These are phyloP conservation scores for Serranus cabrilla DNA, from an alignment of 2,797 vertebrate genomes.

Conservation along the genomic window DNA sequence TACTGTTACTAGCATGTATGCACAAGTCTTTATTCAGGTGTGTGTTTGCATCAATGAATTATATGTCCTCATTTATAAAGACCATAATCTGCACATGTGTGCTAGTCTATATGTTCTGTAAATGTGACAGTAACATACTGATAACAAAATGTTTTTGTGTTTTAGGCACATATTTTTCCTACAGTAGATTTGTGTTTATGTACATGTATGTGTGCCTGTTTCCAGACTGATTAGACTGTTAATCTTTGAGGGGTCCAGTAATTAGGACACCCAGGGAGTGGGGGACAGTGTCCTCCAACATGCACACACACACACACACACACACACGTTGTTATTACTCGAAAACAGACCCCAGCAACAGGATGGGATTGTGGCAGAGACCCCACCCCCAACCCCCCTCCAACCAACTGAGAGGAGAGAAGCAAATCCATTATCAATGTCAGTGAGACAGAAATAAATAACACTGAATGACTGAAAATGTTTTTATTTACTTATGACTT, in stretches of 20 bases:
- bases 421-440: background rate
- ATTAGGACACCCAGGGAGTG: constrained; percentile 44
- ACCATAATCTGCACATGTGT: background rate
- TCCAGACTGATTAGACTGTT: constrained; percentile 37
- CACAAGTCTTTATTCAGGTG: background rate
- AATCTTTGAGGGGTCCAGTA: constrained; percentile 49
- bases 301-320: constrained; percentile 21
- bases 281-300: constrained; percentile 23
- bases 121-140: background rate
- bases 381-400: background rate
- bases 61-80: background rate
- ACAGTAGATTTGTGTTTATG: background rate
- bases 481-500: too few species aligned
- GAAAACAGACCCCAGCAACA: constrained; percentile 38
- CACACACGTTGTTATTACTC: constrained; percentile 4
- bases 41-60: background rate
- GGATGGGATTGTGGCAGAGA: constrained; percentile 4
- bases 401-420: background rate
- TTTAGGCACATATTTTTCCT: background rate
- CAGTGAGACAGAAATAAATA: background rate
- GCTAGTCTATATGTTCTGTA: background rate
- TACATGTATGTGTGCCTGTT: background rate
- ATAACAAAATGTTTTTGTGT: background rate
- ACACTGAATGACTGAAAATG: background rate
- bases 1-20: too few species aligned